phyloP scores from a whole-genome alignment of 2,888 invertebrate genomes.

The Stegophylla sp. region DNA sequence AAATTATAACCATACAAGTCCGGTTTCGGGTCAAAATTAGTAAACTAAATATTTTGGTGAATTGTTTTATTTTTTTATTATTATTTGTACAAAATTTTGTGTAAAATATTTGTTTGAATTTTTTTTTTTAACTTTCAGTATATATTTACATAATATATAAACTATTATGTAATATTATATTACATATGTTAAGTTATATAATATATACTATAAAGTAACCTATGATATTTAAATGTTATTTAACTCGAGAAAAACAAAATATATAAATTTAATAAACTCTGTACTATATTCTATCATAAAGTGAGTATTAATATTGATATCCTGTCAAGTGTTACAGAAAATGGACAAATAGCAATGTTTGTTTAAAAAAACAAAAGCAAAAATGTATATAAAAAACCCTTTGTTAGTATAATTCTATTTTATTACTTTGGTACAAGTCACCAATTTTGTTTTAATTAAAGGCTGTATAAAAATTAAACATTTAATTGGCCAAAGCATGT shows the following conservation, averaged over 20 bases:
- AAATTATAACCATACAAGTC: constrained; percentile 78
- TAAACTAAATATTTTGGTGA: constrained; percentile 34
- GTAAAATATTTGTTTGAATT: constrained; percentile 41
- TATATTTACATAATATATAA: constrained; percentile 45
- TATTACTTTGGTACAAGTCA: background rate
- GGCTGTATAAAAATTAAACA: too few species aligned
- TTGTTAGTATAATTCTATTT: background rate
- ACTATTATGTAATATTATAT: constrained; percentile 38
- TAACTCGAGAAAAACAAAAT: constrained; percentile 28
- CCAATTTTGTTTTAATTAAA: too few species aligned
- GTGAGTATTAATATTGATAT: background rate
- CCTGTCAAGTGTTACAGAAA: too few species aligned
- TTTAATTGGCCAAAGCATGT: too few species aligned
- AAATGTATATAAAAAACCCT: too few species aligned
- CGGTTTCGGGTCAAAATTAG: constrained; percentile 48
- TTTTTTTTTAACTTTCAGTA: constrained; percentile 42
- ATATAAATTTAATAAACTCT: constrained; percentile 40
- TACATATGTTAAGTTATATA: constrained; percentile 32
- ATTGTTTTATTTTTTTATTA: constrained; percentile 47
- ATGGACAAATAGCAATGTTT: too few species aligned
- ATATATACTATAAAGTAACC: constrained; percentile 39
- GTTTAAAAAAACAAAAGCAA: too few species aligned
- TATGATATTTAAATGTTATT: constrained; percentile 45
- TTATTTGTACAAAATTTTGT: constrained; percentile 49
- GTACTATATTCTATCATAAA: constrained; percentile 4